A percentile compares a stretch with the other conserved stretches of the same genome.
phyloP scores from a whole-genome alignment of 2,888 invertebrate genomes.

The Idaea straminata region DNA sequence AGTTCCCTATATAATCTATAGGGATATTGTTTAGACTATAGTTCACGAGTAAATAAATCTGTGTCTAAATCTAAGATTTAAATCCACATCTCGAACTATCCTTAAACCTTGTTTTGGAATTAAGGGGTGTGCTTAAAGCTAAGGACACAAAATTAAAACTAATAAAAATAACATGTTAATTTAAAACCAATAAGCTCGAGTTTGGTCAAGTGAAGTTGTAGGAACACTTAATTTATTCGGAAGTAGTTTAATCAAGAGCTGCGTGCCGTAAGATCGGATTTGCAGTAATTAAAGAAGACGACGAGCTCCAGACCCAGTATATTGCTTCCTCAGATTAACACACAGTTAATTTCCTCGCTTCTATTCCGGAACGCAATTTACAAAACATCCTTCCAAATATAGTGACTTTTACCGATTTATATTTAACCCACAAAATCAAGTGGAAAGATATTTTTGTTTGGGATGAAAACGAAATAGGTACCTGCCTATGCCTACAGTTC shows the following conservation, averaged over 20 bases:
- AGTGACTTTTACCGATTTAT: constrained; percentile 11
- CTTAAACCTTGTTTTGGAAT: too few species aligned
- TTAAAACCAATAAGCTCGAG: constrained; percentile 10
- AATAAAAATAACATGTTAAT: background rate
- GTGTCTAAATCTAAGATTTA: too few species aligned
- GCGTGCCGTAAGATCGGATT: constrained; percentile 42
- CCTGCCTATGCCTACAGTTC: background rate
- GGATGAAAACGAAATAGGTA: background rate
- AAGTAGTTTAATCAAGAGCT: constrained; percentile 59
- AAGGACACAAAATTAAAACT: background rate
- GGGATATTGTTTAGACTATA: too few species aligned
- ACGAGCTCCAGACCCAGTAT: constrained; percentile 36
- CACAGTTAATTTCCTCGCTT: constrained; percentile 61
- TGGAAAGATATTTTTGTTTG: background rate
- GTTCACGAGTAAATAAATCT: too few species aligned
- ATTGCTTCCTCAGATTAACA: constrained; percentile 66
- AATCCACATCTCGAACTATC: too few species aligned
- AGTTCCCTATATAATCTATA: too few species aligned
- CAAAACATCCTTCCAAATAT: constrained; percentile 41
- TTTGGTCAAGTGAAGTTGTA: constrained; percentile 36
- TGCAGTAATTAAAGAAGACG: constrained; percentile 60
- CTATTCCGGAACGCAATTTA: constrained; percentile 44
- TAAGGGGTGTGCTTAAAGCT: too few species aligned
- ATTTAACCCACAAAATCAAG: background rate
- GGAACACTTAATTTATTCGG: constrained; percentile 47